Evolutionary conservation across 2,797 vertebrate species (phyloP).

Genomic region (Liasis olivaceus): DNA sequence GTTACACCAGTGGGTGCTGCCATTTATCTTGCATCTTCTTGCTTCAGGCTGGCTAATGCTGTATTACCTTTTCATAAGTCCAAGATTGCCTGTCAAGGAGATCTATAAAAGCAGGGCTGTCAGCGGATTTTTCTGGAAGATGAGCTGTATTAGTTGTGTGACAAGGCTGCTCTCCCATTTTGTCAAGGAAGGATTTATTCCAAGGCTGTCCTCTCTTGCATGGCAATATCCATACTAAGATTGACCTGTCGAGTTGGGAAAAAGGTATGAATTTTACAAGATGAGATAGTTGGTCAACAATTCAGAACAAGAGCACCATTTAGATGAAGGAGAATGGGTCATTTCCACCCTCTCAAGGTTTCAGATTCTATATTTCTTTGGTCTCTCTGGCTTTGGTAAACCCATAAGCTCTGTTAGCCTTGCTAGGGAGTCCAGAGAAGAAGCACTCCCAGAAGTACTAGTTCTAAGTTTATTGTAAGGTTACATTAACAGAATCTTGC

Average conservation of each 20-base stretch:
- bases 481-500: background rate
- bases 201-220: slow-evolving; percentile 20
- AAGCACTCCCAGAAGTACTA: background rate
- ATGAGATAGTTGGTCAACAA: background rate
- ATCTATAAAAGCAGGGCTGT: slow-evolving; percentile 12
- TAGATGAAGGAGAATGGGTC: background rate
- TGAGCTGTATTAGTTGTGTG: slow-evolving; percentile 41
- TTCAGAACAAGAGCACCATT: background rate
- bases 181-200: slow-evolving; percentile 36
- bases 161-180: slow-evolving; percentile 39
- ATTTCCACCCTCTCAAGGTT: background rate
- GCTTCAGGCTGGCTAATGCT: slow-evolving; percentile 36
- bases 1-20: slow-evolving; percentile 41
- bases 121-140: slow-evolving; percentile 48
- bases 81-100: slow-evolving; percentile 37
- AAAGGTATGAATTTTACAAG: background rate
- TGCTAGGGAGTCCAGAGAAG: background rate
- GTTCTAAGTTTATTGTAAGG: background rate
- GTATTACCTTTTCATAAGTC: slow-evolving; percentile 34
- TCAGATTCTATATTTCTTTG: background rate
- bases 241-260: background rate
- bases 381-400: background rate
- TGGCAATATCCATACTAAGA: background rate
- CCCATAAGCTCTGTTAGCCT: background rate
- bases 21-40: slow-evolving; percentile 49